phyloP scores from a whole-genome alignment of 2,113 vertebrate genomes.

The Platycercus adscitus region DNA sequence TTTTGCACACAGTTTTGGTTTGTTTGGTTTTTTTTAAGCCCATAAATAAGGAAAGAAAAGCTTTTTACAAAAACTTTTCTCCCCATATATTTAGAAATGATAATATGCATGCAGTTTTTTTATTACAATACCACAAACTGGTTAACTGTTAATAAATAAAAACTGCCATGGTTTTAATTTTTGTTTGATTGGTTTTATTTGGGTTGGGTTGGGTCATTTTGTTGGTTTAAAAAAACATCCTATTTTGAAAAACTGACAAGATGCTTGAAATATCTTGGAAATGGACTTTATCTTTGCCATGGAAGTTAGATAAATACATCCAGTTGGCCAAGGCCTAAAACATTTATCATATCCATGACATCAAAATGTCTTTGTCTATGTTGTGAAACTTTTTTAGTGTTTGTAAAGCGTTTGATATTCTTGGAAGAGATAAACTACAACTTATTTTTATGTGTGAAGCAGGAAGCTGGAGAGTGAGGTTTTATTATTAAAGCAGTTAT shows the following conservation, averaged over 20 bases:
- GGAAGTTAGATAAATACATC: not conserved
- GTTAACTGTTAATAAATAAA: not conserved
- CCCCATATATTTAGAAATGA: not conserved
- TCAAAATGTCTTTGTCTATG: not conserved
- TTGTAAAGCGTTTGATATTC: not conserved
- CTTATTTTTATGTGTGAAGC: not conserved
- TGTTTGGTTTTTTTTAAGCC: not conserved
- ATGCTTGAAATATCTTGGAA: not conserved
- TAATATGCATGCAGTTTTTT: not conserved
- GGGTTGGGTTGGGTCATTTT: too few species aligned
- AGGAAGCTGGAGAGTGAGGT: not conserved
- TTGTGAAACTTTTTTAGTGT: not conserved
- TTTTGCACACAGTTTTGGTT: not conserved
- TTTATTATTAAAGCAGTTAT: not conserved
- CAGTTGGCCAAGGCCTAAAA: not conserved
- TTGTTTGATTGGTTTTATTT: not conserved
- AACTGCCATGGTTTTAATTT: not conserved
- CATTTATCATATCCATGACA: not conserved
- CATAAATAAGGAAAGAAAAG: not conserved
- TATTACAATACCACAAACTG: not conserved
- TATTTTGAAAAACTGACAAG: not conserved
- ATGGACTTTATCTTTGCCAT: not conserved
- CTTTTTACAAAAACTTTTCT: not conserved
- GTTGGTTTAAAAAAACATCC: fast-evolving
- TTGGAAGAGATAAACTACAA: not conserved